Percentiles rank a stretch among this genome's conserved stretches.
Evolutionary conservation across 2,113 vertebrate species (phyloP).

Genomic region (Microcebus lehilahytsara): DNA sequence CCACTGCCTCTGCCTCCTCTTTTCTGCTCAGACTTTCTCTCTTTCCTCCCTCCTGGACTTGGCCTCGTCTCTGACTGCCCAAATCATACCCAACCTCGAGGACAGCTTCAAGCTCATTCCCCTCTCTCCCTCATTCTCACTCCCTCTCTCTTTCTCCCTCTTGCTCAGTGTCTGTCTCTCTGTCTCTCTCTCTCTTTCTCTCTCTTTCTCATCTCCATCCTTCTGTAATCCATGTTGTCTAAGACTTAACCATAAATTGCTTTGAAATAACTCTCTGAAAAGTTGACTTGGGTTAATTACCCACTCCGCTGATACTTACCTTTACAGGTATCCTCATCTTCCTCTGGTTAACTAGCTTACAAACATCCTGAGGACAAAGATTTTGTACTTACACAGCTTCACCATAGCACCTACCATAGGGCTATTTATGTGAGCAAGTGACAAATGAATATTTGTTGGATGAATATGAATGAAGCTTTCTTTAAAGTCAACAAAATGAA

Average conservation of each 20-base stretch:
- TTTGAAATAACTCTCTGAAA: neutral
- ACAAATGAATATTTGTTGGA: constrained; percentile 54
- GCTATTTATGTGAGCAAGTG: constrained; percentile 58
- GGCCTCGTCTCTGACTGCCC: neutral
- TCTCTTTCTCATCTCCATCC: neutral
- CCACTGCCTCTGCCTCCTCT: neutral
- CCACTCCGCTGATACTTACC: neutral
- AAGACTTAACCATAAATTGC: neutral
- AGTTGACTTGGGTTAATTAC: neutral
- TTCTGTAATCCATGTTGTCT: neutral
- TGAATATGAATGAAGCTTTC: constrained; percentile 72
- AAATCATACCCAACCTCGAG: neutral
- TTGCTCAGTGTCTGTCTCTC: neutral
- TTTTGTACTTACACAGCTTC: neutral
- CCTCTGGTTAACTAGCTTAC: neutral
- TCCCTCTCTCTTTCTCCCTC: neutral
- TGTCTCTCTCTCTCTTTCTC: too few species aligned
- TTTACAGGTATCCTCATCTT: neutral
- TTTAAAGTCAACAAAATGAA: constrained; percentile 75
- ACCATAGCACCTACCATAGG: neutral
- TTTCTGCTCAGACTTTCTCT: neutral
- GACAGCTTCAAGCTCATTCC: neutral
- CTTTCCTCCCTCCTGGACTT: neutral
- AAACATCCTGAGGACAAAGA: neutral
- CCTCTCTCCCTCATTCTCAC: neutral